Conservation (phyloP, 2,888 invertebrate genomes). For the Parapristionchus giblindavisi region DNA sequence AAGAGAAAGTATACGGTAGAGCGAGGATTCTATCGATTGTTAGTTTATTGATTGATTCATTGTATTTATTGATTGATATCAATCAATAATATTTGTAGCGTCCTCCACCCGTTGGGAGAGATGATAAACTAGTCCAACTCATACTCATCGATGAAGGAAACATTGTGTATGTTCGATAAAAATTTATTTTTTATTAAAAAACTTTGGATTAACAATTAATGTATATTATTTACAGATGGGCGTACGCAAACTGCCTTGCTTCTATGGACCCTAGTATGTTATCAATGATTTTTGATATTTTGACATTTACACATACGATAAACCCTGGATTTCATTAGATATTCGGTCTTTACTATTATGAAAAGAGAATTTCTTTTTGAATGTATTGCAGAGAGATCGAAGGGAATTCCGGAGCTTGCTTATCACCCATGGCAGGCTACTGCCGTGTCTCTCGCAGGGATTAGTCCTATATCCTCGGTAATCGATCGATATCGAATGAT, state of each 20-base stretch:
- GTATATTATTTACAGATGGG: constrained; percentile 1
- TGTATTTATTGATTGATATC: not conserved
- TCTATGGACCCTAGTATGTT: constrained; percentile 18
- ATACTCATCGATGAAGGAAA: constrained; percentile 52
- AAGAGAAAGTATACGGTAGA: constrained; percentile 42
- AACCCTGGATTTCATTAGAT: not conserved
- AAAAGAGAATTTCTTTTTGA: not conserved
- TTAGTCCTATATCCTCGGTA: not conserved
- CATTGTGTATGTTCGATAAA: constrained; percentile 36
- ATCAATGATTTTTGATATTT: not conserved
- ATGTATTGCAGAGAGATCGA: not conserved
- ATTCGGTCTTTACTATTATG: not conserved
- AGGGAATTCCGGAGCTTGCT: not conserved
- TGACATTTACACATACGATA: not conserved
- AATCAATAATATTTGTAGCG: not conserved
- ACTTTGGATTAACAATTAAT: not conserved
- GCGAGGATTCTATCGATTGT: constrained; percentile 44
- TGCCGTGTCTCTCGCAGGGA: constrained; percentile 31
- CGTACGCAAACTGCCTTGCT: not conserved
- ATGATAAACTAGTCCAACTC: constrained; percentile 32
- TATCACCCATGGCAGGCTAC: constrained; percentile 37
- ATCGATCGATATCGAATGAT: too few relatives aligned
- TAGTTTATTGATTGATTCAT: constrained; percentile 8
- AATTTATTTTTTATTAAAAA: not conserved
- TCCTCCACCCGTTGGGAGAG: not conserved